These are phyloP conservation scores for Napeogenes sylphis DNA, from an alignment of 2,888 invertebrate genomes.

Conservation along the genomic window DNA sequence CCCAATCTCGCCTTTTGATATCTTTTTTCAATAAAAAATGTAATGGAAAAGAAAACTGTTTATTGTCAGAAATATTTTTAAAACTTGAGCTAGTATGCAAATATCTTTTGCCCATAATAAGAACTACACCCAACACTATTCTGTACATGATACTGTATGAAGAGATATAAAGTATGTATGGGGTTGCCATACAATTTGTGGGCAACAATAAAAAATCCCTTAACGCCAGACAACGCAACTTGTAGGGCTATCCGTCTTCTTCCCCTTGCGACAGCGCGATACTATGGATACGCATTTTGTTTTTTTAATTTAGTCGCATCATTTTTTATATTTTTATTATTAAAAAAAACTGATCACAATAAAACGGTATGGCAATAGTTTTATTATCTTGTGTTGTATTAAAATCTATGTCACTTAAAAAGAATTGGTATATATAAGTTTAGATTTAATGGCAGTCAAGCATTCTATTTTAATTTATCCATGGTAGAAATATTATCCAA, in stretches of 20 bases:
- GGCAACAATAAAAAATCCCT: conserved; percentile 77
- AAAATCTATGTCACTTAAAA: too few relatives aligned
- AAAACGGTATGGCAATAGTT: too few relatives aligned
- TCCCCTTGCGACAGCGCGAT: conserved; percentile 54
- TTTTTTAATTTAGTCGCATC: background rate
- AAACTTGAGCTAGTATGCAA: too few relatives aligned
- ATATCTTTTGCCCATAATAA: background rate
- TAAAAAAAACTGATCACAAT: too few relatives aligned
- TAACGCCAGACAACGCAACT: conserved; percentile 66
- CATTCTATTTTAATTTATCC: too few relatives aligned
- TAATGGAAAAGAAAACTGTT: background rate
- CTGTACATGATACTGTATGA: conserved; percentile 33
- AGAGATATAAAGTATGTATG: conserved; percentile 67
- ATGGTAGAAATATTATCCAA: too few relatives aligned
- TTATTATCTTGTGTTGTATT: too few relatives aligned
- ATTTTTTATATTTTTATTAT: background rate
- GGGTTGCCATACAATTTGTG: conserved; percentile 68
- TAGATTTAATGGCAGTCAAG: background rate
- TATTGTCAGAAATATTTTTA: too few relatives aligned
- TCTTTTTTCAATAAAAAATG: background rate
- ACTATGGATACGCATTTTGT: conserved; percentile 42
- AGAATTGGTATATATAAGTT: background rate
- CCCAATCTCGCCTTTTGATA: background rate
- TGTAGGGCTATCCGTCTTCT: conserved; percentile 71
- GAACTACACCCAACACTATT: background rate